Evolutionary conservation across 1,140 invertebrate genomes (phyloP), one percentile per base, ranked within the genome.

Genomic region (Pseudomyrmex dendroicus): DNA sequence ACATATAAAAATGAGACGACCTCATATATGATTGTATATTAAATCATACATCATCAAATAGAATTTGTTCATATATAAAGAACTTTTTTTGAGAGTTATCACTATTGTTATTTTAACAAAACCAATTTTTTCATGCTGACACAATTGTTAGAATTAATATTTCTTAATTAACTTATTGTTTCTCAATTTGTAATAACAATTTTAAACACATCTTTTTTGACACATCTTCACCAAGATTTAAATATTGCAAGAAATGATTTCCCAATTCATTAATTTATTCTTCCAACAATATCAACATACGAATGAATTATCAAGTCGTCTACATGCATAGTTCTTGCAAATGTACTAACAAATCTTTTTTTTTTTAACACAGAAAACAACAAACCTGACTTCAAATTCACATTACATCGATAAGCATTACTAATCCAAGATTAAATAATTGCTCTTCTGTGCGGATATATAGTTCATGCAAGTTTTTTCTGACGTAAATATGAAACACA

Each of bases 381-480:
- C 22, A 22, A 22, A 50, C 13, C 20, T 13, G 20, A 20, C 7
- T 48, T 68, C 22, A 15, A 59, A 59, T 68, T 57, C 44, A 15
- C 15, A 35, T 46, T 1, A 3, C 12, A 20, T 15, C 10, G 9
- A 70, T 50, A 59, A 48, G 8, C 20, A 46, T 3, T 70, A 35
- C 15, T 78, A 59, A 78, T n/a, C 20, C n/a, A 25, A 63, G 2
- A 82, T 61, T 1, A 61, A 73, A 82, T 73, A 82, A 74, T 74
- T 22, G 3, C 17, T 74, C 15, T 13, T 35, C 5, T 22, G 0
- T 17, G 17, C 52, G 17, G 10, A 73, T 22, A 35, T 35, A 46
- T 9, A 56, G 2, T 25, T 10, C 20, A 20, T 48, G 9, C 48
- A 54, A 17, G n/a, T 44, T 17, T 8, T 8, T 62, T 62, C 44